Percentiles rank a stretch among this genome's conserved stretches.
Evolutionary conservation across 2,797 vertebrate genomes (phyloP).

Genomic region (Eulemur rubriventer): DNA sequence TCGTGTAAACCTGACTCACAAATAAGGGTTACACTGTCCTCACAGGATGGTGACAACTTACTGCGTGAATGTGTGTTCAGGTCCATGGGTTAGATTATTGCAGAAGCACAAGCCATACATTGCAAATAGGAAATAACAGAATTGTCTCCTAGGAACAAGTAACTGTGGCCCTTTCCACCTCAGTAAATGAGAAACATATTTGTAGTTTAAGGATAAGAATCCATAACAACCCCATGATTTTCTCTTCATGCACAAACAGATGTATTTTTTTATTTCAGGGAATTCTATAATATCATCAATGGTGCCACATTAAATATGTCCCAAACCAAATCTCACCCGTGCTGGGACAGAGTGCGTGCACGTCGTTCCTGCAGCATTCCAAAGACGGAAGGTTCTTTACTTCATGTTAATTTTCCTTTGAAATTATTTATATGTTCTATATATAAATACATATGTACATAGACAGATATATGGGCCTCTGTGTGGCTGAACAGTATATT

Average conservation of each 20-base stretch:
- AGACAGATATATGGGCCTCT: conserved; percentile 82
- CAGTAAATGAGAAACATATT: not conserved
- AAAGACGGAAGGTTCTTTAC: conserved; percentile 81
- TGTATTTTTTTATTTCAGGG: conserved; percentile 76
- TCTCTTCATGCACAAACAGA: conserved; percentile 34
- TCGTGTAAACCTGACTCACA: not conserved
- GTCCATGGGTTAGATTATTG: not conserved
- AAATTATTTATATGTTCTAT: conserved; percentile 85
- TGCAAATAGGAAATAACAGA: not conserved
- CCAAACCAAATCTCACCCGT: conserved; percentile 66
- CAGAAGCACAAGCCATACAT: conserved; percentile 80
- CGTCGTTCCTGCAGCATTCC: conserved; percentile 83
- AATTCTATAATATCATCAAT: conserved; percentile 72
- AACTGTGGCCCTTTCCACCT: not conserved
- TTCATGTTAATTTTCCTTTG: conserved; percentile 76
- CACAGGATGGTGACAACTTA: conserved; percentile 1
- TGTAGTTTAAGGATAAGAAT: conserved; percentile 31
- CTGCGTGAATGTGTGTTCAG: conserved; percentile 44
- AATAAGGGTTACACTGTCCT: not conserved
- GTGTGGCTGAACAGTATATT: conserved; percentile 84
- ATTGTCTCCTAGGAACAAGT: not conserved
- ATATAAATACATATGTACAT: conserved; percentile 81
- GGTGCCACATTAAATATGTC: conserved; percentile 78
- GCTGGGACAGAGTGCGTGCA: conserved; percentile 77
- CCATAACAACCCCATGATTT: not conserved